Evolutionary conservation across 2,888 invertebrate species (phyloP).

Genomic region (Melinaea marsaeus): DNA sequence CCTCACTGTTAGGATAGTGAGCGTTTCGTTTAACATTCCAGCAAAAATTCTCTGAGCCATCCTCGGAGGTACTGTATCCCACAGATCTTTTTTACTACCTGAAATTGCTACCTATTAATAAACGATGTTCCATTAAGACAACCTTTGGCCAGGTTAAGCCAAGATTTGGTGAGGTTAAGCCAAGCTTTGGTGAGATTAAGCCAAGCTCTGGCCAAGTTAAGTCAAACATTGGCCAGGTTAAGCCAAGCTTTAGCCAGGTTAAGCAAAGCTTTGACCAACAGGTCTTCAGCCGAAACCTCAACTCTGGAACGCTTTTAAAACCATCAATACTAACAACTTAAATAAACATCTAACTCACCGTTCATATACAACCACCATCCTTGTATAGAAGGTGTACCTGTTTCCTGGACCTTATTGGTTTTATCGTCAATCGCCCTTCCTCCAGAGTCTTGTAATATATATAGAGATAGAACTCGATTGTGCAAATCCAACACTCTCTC

Average conservation of each 20-base stretch:
- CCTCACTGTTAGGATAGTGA: slow-evolving; percentile 87
- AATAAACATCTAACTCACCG: slow-evolving; percentile 63
- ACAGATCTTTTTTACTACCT: slow-evolving; percentile 88
- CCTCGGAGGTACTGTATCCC: slow-evolving; percentile 92
- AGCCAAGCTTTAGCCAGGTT: too few species aligned
- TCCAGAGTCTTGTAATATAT: slow-evolving; percentile 89
- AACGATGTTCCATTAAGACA: too few species aligned
- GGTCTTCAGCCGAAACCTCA: too few species aligned
- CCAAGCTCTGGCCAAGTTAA: too few species aligned
- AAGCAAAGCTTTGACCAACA: not conserved
- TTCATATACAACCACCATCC: slow-evolving; percentile 95
- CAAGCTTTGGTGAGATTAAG: too few species aligned
- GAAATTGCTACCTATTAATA: slow-evolving; percentile 33
- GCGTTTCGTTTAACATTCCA: slow-evolving; percentile 90
- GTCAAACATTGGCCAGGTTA: too few species aligned
- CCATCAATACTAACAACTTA: too few species aligned
- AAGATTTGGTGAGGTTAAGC: too few species aligned
- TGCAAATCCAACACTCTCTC: slow-evolving; percentile 89
- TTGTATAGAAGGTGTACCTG: slow-evolving; percentile 89
- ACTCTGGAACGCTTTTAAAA: too few species aligned
- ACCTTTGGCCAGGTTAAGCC: too few species aligned
- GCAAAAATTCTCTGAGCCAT: slow-evolving; percentile 91
- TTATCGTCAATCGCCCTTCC: slow-evolving; percentile 85
- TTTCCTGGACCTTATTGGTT: slow-evolving; percentile 72
- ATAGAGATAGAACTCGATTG: slow-evolving; percentile 85